Conservation (phyloP, 92 coral and sea anemone genomes). For the Bergia sp. region DNA sequence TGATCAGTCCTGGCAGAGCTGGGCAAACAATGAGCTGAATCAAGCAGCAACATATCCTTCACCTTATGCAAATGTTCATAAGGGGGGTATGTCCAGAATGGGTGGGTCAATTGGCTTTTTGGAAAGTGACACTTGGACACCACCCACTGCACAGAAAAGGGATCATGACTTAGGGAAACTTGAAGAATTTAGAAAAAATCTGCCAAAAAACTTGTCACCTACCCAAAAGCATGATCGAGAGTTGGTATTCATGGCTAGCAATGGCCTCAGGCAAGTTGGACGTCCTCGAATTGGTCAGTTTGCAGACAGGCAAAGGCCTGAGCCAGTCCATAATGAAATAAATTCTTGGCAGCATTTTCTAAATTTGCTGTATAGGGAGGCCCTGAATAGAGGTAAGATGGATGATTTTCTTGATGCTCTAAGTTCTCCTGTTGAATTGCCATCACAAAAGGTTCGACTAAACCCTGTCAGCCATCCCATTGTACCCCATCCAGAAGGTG, state of each 20-base stretch:
- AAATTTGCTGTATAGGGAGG: conserved; percentile 5
- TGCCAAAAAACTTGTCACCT: conserved; percentile 6
- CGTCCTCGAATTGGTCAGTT: conserved; percentile 58
- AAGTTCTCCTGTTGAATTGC: too few species aligned
- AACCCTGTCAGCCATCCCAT: too few species aligned
- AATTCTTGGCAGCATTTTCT: conserved; percentile 47
- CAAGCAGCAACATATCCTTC: conserved; percentile 72
- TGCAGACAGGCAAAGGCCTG: conserved; percentile 35
- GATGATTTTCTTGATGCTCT: too few species aligned
- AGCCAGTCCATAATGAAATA: conserved; percentile 46
- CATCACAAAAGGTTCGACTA: too few species aligned
- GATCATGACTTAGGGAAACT: conserved; percentile 17
- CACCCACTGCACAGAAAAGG: conserved; percentile 41
- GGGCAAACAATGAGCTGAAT: conserved; percentile 67
- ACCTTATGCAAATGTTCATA: conserved; percentile 70
- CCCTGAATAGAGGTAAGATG: too few species aligned
- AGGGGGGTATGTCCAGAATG: conserved; percentile 47
- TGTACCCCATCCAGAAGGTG: too few species aligned
- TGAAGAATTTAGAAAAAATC: conserved; percentile 2
- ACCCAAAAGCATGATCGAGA: conserved; percentile 32
- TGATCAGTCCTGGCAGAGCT: conserved; percentile 72
- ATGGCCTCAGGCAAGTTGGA: conserved; percentile 67
- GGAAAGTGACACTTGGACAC: conserved; percentile 43
- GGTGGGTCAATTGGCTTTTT: conserved; percentile 47
- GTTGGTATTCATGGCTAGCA: conserved; percentile 50